Base-by-base conservation (phyloP, 2,113 vertebrate genomes). In the Delphinus delphis region DNA sequence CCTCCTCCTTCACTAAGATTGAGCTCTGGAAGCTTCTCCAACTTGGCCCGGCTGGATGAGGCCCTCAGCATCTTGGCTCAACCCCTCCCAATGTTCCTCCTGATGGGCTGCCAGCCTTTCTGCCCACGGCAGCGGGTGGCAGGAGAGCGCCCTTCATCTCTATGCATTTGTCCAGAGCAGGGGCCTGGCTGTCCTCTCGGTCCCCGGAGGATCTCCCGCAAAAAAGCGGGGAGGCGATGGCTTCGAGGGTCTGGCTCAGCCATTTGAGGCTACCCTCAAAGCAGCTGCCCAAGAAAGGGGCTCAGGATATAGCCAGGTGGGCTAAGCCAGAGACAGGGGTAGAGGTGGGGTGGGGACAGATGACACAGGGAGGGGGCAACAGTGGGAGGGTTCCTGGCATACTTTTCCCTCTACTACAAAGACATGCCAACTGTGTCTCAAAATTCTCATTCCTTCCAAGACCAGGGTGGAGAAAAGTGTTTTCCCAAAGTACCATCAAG, bases 141-240 rank as follows among this genome's bases (percentile, higher is more conserved):
- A 21, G 55, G 17, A 67, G 0, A 3, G 8, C 6, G 3, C 15
- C 23, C 50, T 70, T 21, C 80, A 7, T 15, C 25, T 17, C 62
- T 31, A 28, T 0, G 5, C 23, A 6, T 25, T 17, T 50, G n/a
- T 38, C 74, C 55, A 21, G 41, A 47, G 31, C 26, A 65, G 23
- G 23, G 55, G 41, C 33, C 76, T 74, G 60, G 36, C 10, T 5
- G 4, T 15, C 10, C 12, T 68, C 21, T 28, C 6, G 1, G 33
- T 76, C 28, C 70, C 71, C 36, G 1, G 2, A 2, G n/a, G n/a
- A 0, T 0, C 9, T n/a, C 0, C 0, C 9, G 1, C 0, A 0
- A 0, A 2, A 36, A 14, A 10, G 90, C 8, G 20, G 6, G 14
- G 9, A 89, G 12, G 28, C 4, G 14, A 71, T 23, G 87, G 55